Evolutionary conservation across 2,888 invertebrate species (phyloP).

Genomic region (Dendrolimus houi): DNA sequence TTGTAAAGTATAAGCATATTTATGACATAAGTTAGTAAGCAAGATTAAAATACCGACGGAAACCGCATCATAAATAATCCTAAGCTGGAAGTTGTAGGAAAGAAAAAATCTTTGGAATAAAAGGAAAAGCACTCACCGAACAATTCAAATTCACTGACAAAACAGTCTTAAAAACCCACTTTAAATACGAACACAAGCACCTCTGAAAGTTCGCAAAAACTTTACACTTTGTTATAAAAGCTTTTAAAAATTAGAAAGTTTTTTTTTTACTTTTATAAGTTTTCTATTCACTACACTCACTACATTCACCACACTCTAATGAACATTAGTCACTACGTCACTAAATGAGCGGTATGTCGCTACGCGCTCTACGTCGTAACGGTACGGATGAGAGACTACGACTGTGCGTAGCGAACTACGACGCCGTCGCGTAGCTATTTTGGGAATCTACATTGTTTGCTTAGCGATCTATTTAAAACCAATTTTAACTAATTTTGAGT

Average conservation of each 20-base stretch:
- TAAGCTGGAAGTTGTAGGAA: no score
- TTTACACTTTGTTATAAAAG: neutral
- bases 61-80: no score
- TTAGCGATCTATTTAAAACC: neutral
- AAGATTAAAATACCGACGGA: no score
- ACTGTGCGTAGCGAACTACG: conserved; percentile 4
- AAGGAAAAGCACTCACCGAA: neutral
- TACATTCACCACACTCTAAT: neutral
- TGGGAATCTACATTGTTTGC: neutral
- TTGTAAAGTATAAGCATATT: no score
- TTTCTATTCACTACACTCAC: neutral
- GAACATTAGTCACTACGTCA: neutral
- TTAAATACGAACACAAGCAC: conserved; percentile 1
- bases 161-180: conserved; percentile 1
- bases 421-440: conserved; percentile 2
- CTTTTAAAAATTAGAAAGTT: no score
- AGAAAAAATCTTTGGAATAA: no score
- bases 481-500: no score
- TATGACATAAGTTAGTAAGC: no score
- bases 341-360: neutral
- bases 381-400: conserved; percentile 2
- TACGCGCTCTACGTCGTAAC: conserved; percentile 1
- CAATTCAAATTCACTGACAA: conserved; percentile 2
- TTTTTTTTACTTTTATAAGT: no score
- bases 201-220: conserved; percentile 1